Evolutionary conservation across 2,113 vertebrate genomes (phyloP), one percentile per base, ranked within the genome.

Genomic region (Fukomys damarensis): DNA sequence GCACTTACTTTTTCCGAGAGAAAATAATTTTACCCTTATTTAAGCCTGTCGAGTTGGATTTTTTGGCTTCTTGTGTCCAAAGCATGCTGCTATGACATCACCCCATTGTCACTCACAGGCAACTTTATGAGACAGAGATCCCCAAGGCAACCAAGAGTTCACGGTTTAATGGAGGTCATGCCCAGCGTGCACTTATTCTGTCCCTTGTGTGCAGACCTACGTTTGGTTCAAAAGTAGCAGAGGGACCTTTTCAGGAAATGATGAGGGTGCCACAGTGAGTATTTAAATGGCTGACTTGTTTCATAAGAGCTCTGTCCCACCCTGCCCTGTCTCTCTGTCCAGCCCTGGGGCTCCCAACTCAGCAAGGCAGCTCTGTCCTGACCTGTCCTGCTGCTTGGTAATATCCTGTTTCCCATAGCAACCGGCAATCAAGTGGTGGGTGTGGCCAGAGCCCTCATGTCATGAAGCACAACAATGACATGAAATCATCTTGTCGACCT

Each of bases 201-300:
- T 65, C 56, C 82, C 68, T 54, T 54, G 1, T 58, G 43, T 59
- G 32, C 24, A 68, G 79, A 74, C 41, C 46, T 79, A 88, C 88
- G 22, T 74, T 63, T 11, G 1, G n/a, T 49, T 83, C 86, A 92
- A 87, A 90, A 46, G 65, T 32, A 89, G 58, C 52, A 61, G 65
- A 87, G 82, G 32, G 77, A n/a, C 19, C 38, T 30, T 54, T 77
- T 83, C 11, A 95, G 59, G 24, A 93, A 54, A 17, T 26, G 74
- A 95, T 70, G 82, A 91, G 77, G 59, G 82, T 0, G 0, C 8
- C 56, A n/a, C 8, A 66, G 74, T 76, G 70, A 61, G 26, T 58
- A 88, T n/a, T 66, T 65, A 94, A 68, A 93, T 54, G 83, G 65
- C 35, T 5, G n/a, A 41, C 38, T 84, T 76, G 32, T 92, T 95